Evolutionary conservation across 2,797 vertebrate genomes (phyloP).

Genomic region (Cynopterus sphinx): DNA sequence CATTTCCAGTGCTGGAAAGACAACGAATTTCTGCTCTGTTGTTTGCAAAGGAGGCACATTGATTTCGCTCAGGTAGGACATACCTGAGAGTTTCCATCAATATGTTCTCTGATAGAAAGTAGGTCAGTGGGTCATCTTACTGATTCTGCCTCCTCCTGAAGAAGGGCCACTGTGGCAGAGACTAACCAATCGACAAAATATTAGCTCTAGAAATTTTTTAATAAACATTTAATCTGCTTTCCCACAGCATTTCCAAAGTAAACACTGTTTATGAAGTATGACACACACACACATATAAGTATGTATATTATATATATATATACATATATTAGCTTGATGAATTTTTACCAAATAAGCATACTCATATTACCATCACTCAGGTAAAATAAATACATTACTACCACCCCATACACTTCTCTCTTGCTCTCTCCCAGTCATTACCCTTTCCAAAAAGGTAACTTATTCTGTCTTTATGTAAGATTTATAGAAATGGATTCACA

Average conservation of each 20-base stretch:
- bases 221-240: neutral
- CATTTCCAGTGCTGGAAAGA: neutral
- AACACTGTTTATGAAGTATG: neutral
- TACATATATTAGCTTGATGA: neutral
- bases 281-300: neutral
- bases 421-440: neutral
- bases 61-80: neutral
- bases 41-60: neutral
- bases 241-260: neutral
- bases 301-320: neutral
- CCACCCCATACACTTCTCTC: neutral
- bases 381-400: neutral
- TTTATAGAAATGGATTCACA: neutral
- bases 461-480: neutral
- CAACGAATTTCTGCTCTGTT: neutral
- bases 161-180: neutral
- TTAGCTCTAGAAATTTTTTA: neutral
- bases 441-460: neutral
- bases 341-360: conserved; percentile 2
- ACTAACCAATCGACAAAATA: neutral
- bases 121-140: neutral
- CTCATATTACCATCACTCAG: neutral
- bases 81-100: neutral
- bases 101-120: neutral
- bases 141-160: neutral